Conservation (phyloP, 2,888 invertebrate species). For the Nephrocerus scutellatus region DNA sequence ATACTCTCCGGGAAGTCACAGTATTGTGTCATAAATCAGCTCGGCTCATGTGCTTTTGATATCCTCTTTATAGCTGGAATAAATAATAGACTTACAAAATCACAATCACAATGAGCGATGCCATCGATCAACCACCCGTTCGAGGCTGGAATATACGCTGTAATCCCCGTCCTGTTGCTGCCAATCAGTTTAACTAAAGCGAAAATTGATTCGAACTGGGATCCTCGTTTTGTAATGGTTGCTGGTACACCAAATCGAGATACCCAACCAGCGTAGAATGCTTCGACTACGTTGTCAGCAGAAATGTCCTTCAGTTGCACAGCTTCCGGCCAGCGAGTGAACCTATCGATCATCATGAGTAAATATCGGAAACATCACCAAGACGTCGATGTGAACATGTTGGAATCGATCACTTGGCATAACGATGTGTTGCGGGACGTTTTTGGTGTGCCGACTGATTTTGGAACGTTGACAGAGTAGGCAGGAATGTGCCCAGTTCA, state of each 20-base stretch:
- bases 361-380: conserved; percentile 27
- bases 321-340: conserved; percentile 26
- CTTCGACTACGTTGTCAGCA: conserved; percentile 24
- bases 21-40: conserved; percentile 30
- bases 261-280: conserved; percentile 34
- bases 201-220: conserved; percentile 34
- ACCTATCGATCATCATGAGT: conserved; percentile 23
- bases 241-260: conserved; percentile 40
- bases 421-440: conserved; percentile 3
- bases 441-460: conserved; percentile 5
- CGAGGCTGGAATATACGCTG: conserved; percentile 36
- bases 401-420: conserved; percentile 5
- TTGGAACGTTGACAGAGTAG: conserved; percentile 6
- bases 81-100: no score
- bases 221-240: conserved; percentile 33
- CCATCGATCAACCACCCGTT: conserved; percentile 43
- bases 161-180: conserved; percentile 25
- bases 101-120: conserved; percentile 36
- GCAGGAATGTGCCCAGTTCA: conserved; percentile 5
- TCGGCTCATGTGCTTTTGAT: conserved; percentile 29
- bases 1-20: conserved; percentile 27
- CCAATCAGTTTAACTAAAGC: conserved; percentile 26
- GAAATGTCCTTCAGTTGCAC: conserved; percentile 24
- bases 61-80: conserved; percentile 31
- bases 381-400: conserved; percentile 13